Base-by-base conservation (phyloP, 2,113 vertebrate genomes). In the Amphiprion percula region DNA sequence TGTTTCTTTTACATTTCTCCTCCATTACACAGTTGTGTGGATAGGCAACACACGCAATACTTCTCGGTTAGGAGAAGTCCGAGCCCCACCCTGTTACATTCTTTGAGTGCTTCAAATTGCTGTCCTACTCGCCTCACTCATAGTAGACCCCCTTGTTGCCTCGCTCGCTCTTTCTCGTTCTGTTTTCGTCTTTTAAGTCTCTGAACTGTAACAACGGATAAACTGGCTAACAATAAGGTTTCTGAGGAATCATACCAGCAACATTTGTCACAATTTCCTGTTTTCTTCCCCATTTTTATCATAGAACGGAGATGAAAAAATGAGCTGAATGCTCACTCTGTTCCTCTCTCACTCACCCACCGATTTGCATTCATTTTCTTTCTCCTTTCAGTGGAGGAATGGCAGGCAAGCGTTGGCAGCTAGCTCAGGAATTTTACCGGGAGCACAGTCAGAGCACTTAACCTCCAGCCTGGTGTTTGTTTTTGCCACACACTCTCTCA, bases 21-120 rank as follows among this genome's bases (percentile, higher is more conserved):
- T 19, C 46, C 26, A 4, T 75, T 56, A 50, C 68, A 74, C 62
- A 61, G 58, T 84, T 64, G 24, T 72, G n/a, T 63, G 53, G 30
- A 77, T 55, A 47, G 11, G 3, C 21, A 69, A 28, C 17, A n/a
- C 17, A 54, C 44, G 2, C 33, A 68, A 9, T 30, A 58, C 87
- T 79, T 86, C 47, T 74, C 33, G 39, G 52, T 53, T 58, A 16
- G 10, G n/a, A 33, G 28, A 74, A 87, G 77, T 82, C 56, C 21
- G 68, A 74, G 68, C 85, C 90, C 75, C 91, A 77, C 89, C 92
- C 88, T 76, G 58, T 67, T 68, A 66, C 92, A 94, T 94, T 94
- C 92, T 91, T 85, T 21, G 70, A 78, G 83, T 94, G 70, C 88
- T 86, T 91, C 44, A 73, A 80, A 92, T 91, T 83, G n/a, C 83